phyloP scores from a whole-genome alignment of 1,140 invertebrate genomes.

The Heterodera schachtii region DNA sequence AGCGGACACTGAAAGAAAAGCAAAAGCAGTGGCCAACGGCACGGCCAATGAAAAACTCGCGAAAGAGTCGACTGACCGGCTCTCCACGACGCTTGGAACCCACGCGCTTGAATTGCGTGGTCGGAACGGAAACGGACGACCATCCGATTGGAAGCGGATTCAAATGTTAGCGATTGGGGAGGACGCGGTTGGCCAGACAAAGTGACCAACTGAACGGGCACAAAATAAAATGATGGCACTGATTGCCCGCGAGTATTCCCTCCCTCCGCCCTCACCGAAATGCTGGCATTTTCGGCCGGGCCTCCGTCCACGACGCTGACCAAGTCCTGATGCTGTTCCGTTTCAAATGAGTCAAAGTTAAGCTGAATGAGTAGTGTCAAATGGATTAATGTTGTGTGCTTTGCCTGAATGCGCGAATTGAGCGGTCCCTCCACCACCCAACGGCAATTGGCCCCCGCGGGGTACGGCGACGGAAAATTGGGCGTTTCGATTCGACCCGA shows the following conservation, averaged over 20 bases:
- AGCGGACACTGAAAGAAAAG: conserved; percentile 37
- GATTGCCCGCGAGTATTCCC: too few species aligned
- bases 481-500: conserved; percentile 92
- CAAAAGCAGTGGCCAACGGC: background rate
- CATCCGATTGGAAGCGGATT: conserved; percentile 95
- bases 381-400: background rate
- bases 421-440: conserved; percentile 95
- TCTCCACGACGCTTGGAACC: conserved; percentile 73
- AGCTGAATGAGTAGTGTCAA: conserved; percentile 73
- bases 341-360: conserved; percentile 84
- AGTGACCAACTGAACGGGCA: conserved; percentile 73
- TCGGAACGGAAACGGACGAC: conserved; percentile 94
- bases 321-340: conserved; percentile 91
- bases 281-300: conserved; percentile 87
- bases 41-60: background rate
- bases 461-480: conserved; percentile 89
- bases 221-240: too few species aligned
- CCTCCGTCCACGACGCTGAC: conserved; percentile 92
- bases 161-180: conserved; percentile 79
- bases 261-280: conserved; percentile 69
- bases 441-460: conserved; percentile 85
- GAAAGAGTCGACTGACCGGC: conserved; percentile 66
- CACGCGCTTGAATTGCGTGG: conserved; percentile 86
- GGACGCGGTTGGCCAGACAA: conserved; percentile 82
- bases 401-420: conserved; percentile 80